Base-by-base conservation (phyloP, 37 sponge, comb jelly and placozoan species). In the Crambe crambe region DNA sequence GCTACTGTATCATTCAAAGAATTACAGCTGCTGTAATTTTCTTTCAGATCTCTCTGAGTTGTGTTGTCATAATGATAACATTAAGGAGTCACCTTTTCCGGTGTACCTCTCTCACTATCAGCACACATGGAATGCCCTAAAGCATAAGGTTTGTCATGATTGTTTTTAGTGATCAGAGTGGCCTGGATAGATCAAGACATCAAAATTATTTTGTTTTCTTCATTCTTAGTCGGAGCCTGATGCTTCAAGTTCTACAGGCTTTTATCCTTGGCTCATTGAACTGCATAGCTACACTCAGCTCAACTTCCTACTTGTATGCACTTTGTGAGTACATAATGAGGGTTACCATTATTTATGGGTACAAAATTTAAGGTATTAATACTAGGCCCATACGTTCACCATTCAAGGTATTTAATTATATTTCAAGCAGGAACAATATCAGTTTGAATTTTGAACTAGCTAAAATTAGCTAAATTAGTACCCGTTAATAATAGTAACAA, bases 71-170 rank as follows among this genome's bases (percentile, higher is more conserved):
- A 9, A 30, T 34, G 27, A 18, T 34, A 30, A 32, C 31, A 30
- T 17, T 26, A 2, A 65, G 58, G 31, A 65, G 35, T 2, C 10
- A 2, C 25, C 15, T 5, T 78, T 66, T 32, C 78, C 78, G 0
- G 43, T 78, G 29, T 61, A 61, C 66, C 66, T 78, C 66, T 78
- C 66, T 10, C 78, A 78, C 43, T 78, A 40, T 61, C 64, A 59
- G 40, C 42, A 78, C 43, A 21, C 54, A 2, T 72, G 73, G 73
- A 72, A 23, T 72, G 51, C 15, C 34, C 1, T 1, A 51, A 4
- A 26, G 54, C 15, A 6, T 1, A 29, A 40, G 12, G 51, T 47
- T 47, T 47, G 12, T 47, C 12, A 47, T 47, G 6, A 12, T 47
- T 47, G 51, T 12, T 47, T 12, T 47, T 6, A 12, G 51, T 15